Evolutionary conservation across 2,113 vertebrate species (phyloP).

Genomic region (Melanerpes formicivorus): DNA sequence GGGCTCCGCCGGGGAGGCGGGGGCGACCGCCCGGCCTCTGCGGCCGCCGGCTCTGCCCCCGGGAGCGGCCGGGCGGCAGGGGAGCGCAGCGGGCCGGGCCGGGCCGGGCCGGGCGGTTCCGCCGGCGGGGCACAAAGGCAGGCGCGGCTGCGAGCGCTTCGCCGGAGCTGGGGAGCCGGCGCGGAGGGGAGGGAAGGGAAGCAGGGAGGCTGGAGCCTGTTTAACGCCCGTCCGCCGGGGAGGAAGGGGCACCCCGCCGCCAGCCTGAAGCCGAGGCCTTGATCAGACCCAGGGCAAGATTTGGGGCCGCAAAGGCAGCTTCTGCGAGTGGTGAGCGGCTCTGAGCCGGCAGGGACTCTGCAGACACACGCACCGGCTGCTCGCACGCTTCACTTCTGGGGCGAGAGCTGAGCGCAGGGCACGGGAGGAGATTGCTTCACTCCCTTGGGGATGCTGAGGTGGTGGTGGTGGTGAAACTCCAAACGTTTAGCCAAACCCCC

Average conservation of each 20-base stretch:
- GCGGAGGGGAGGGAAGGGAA: background rate
- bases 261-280: background rate
- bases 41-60: background rate
- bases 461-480: no score
- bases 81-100: background rate
- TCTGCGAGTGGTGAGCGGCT: fast-evolving
- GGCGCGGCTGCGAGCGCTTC: background rate
- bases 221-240: background rate
- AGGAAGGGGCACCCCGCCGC: background rate
- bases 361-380: fast-evolving
- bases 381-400: background rate
- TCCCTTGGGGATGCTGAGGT: background rate
- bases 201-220: background rate
- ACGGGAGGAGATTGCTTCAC: fast-evolving
- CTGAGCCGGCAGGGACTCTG: background rate
- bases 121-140: constrained; percentile 19
- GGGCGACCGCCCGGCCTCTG: background rate
- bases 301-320: background rate
- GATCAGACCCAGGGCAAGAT: background rate
- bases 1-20: constrained; percentile 31
- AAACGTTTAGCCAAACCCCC: fast-evolving
- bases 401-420: fast-evolving
- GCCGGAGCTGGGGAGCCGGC: background rate
- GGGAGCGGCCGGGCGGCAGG: background rate
- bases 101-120: background rate